These are phyloP conservation scores for Pheosia tremula DNA, from an alignment of 2,888 invertebrate genomes.

Conservation along the genomic window DNA sequence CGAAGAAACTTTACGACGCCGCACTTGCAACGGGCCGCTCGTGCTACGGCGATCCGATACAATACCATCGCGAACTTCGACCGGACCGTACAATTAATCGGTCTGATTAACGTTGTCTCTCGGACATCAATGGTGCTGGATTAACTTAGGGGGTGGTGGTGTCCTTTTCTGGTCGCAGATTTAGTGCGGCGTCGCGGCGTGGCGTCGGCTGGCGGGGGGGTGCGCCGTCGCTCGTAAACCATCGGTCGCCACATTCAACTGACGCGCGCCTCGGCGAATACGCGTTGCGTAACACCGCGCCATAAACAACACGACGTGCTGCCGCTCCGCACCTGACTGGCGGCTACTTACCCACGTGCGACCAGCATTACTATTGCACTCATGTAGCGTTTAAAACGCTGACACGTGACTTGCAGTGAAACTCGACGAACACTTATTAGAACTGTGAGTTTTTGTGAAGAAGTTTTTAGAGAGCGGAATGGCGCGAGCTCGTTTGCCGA, in stretches of 20 bases:
- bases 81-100: constrained; percentile 79
- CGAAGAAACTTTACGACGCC: constrained; percentile 83
- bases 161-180: constrained; percentile 83
- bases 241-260: constrained; percentile 83
- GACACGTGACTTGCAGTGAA: constrained; percentile 82
- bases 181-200: constrained; percentile 84
- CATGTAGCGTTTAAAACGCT: constrained; percentile 78
- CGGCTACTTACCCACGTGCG: constrained; percentile 75
- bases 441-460: constrained; percentile 80
- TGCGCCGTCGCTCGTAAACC: constrained; percentile 82
- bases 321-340: constrained; percentile 68
- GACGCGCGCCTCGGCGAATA: constrained; percentile 83
- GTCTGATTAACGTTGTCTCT: constrained; percentile 77
- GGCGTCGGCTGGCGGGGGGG: constrained; percentile 75
- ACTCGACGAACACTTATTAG: constrained; percentile 66
- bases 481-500: constrained; percentile 76
- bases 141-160: constrained; percentile 76
- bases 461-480: constrained; percentile 73
- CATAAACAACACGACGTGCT: constrained; percentile 81
- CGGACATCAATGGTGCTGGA: constrained; percentile 78
- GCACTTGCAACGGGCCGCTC: constrained; percentile 77
- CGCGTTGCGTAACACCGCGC: constrained; percentile 83
- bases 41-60: constrained; percentile 75
- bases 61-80: constrained; percentile 74
- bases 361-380: constrained; percentile 76